Evolutionary conservation across 2,797 vertebrate species (phyloP).

Genomic region (Enteromius viviparus): DNA sequence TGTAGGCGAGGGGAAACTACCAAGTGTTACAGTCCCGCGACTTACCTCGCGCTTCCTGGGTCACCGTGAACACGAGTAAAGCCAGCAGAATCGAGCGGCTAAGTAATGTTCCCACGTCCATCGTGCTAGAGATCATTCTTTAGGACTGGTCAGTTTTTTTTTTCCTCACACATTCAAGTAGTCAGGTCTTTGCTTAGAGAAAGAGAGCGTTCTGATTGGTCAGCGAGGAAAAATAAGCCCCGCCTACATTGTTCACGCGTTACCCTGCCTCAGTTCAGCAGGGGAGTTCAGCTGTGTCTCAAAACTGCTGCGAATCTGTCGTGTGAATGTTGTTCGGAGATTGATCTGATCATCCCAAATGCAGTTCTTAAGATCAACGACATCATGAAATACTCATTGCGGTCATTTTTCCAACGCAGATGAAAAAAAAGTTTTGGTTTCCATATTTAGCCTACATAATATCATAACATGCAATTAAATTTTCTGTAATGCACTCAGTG

Average conservation of each 20-base stretch:
- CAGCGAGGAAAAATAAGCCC: slow-evolving; percentile 33
- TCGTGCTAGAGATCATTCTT: slow-evolving; percentile 35
- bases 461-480: neutral
- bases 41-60: slow-evolving; percentile 42
- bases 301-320: neutral
- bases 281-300: neutral
- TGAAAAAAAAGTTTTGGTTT: neutral
- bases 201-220: slow-evolving; percentile 54
- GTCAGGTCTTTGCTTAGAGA: slow-evolving; percentile 49
- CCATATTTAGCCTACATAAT: neutral
- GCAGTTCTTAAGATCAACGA: neutral
- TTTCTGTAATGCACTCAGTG: neutral
- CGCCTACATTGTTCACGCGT: slow-evolving; percentile 41
- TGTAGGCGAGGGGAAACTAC: neutral
- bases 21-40: neutral
- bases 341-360: neutral
- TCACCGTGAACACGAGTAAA: slow-evolving; percentile 28
- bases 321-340: neutral
- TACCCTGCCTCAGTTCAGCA: slow-evolving; percentile 6
- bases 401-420: neutral
- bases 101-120: slow-evolving; percentile 39
- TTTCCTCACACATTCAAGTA: slow-evolving; percentile 58
- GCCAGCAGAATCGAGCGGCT: slow-evolving; percentile 37
- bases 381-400: neutral
- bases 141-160: slow-evolving; percentile 46